phyloP scores from a whole-genome alignment of 2,797 vertebrate genomes.

The Microchirus variegatus region DNA sequence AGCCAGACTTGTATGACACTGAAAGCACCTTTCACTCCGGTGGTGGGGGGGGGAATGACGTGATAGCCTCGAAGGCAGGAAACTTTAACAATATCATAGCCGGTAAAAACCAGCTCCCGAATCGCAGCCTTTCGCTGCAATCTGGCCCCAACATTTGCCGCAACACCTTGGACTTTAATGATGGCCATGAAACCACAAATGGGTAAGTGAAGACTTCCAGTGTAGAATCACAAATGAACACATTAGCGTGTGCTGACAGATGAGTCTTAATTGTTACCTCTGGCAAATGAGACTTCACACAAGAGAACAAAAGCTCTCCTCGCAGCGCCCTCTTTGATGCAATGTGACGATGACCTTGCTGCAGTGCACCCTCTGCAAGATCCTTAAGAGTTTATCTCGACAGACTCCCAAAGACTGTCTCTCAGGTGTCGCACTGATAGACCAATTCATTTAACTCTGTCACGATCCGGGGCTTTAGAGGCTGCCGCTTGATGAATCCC shows the following conservation, averaged over 20 bases:
- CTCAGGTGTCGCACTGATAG: slow-evolving; percentile 78
- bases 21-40: slow-evolving; percentile 55
- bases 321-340: slow-evolving; percentile 71
- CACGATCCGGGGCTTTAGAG: slow-evolving; percentile 69
- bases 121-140: slow-evolving; percentile 16
- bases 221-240: slow-evolving; percentile 63
- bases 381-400: slow-evolving; percentile 76
- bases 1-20: slow-evolving; percentile 56
- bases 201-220: slow-evolving; percentile 50
- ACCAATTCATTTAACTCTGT: slow-evolving; percentile 80
- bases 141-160: slow-evolving; percentile 47
- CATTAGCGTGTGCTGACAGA: slow-evolving; percentile 76
- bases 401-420: slow-evolving; percentile 73
- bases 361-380: slow-evolving; percentile 68
- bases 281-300: slow-evolving; percentile 76
- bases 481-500: slow-evolving; percentile 70
- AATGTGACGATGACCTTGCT: slow-evolving; percentile 82
- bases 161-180: slow-evolving; percentile 65
- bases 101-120: slow-evolving; percentile 19
- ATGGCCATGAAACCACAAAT: slow-evolving; percentile 54
- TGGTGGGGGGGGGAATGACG: slow-evolving; percentile 1
- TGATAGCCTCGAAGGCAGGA: slow-evolving; percentile 16
- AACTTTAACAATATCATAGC: slow-evolving; percentile 29
- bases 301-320: slow-evolving; percentile 73
- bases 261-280: slow-evolving; percentile 82